phyloP scores from a whole-genome alignment of 2,888 invertebrate species.

The Eudasyphora cyanicolor region DNA sequence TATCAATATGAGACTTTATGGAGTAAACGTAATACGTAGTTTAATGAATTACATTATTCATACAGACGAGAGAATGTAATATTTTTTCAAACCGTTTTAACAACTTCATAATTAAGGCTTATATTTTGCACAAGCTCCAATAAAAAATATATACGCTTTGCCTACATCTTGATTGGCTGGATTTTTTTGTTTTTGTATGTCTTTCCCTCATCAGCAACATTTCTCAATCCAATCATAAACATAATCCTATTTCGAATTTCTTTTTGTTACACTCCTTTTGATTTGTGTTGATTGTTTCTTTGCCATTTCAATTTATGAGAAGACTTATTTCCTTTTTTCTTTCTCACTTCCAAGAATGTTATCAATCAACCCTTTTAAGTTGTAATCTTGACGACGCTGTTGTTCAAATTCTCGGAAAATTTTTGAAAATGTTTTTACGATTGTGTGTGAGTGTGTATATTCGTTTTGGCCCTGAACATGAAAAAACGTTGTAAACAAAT shows the following conservation, averaged over 20 bases:
- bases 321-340: background rate
- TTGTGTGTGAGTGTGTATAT: background rate
- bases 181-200: background rate
- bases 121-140: background rate
- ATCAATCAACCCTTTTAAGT: background rate
- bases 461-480: no score
- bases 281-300: conserved; percentile 3
- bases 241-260: conserved; percentile 8
- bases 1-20: no score
- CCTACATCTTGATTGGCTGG: background rate
- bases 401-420: background rate
- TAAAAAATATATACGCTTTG: background rate
- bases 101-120: background rate
- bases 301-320: conserved; percentile 19
- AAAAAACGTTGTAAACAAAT: background rate
- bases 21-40: no score
- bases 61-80: no score
- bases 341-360: background rate
- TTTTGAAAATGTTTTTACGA: background rate
- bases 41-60: no score
- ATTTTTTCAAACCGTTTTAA: background rate
- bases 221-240: conserved; percentile 17
- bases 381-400: background rate
- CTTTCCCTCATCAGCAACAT: background rate
- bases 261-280: background rate